Base-by-base conservation (phyloP, 2,797 vertebrate species). In the Zenarchopterus dispar region DNA sequence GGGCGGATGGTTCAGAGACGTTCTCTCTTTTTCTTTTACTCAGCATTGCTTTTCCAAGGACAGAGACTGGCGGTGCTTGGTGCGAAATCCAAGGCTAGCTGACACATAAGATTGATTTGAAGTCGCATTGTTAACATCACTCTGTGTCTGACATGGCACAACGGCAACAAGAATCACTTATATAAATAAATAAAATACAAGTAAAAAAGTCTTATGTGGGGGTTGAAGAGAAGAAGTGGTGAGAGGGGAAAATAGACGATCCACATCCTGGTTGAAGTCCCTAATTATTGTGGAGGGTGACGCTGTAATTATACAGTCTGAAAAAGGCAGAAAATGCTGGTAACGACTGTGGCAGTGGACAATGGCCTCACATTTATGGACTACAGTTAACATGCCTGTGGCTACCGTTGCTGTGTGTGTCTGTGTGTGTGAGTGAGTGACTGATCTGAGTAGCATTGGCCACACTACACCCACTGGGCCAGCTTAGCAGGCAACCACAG, bases 1-100 rank as follows among this genome's bases (percentile, higher is more conserved):
- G 89, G 93, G 93, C 63, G 92, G 92, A 88, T 87, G 89, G 85
- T 89, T 89, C 89, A 80, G 69, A 90, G 91, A 91, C 84, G 69
- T 84, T 90, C 87, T 85, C 84, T 88, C 75, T 86, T 87, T 6
- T 86, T 84, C 80, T 85, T 84, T 87, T 83, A 85, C 78, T 89
- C 83, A 79, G 84, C 78, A 56, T 78, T 65, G 75, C 75, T 84
- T 83, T 64, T 70, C 48, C 78, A 89, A 88, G 87, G 85, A 76
- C 67, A 42, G 73, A 85, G 73, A 78, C 64, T 59, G 50, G 61
- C 79, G 65, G 78, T 71, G 62, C 41, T 80, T 43, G 8, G 56
- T 46, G 53, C 71, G 62, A 36, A 78, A 75, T 72, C 53, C 61
- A 71, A 87, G 61, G 76, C 62, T 78, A 21, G 55, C 51, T 51